Percentiles rank a stretch among this genome's conserved stretches.
phyloP scores from a whole-genome alignment of 2,797 vertebrate species.

The Mus minutoides region DNA sequence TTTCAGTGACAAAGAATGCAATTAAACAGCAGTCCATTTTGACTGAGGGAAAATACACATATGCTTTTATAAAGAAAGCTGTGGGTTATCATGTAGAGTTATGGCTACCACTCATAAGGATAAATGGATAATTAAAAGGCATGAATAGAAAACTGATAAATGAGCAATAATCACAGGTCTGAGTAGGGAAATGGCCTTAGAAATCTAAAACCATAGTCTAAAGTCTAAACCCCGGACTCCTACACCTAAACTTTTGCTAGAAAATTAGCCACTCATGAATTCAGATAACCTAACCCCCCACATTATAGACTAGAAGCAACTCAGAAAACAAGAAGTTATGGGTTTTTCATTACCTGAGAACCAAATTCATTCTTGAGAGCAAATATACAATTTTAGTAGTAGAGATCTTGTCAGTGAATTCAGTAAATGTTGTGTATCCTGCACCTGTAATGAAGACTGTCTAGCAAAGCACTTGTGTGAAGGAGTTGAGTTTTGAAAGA shows the following conservation, averaged over 20 bases:
- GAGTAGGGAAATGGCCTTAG: neutral
- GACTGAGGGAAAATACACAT: neutral
- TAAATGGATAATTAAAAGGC: neutral
- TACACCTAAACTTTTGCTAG: neutral
- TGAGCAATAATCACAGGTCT: neutral
- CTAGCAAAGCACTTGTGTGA: neutral
- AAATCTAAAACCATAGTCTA: neutral
- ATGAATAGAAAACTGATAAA: neutral
- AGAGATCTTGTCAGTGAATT: neutral
- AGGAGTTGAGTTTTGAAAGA: conserved; percentile 18
- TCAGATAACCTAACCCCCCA: neutral
- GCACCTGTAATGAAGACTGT: neutral
- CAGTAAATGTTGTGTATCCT: neutral
- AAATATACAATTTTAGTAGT: neutral
- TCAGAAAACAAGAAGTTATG: neutral
- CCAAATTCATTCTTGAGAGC: neutral
- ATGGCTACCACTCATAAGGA: neutral
- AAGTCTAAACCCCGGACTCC: neutral
- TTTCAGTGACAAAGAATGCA: neutral
- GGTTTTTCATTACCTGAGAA: neutral
- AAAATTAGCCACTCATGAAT: neutral
- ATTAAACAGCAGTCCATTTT: neutral
- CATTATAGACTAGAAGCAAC: neutral
- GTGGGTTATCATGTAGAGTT: neutral
- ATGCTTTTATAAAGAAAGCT: neutral